phyloP scores from a whole-genome alignment of 2,888 invertebrate species.

The Mechanitis messenoides region DNA sequence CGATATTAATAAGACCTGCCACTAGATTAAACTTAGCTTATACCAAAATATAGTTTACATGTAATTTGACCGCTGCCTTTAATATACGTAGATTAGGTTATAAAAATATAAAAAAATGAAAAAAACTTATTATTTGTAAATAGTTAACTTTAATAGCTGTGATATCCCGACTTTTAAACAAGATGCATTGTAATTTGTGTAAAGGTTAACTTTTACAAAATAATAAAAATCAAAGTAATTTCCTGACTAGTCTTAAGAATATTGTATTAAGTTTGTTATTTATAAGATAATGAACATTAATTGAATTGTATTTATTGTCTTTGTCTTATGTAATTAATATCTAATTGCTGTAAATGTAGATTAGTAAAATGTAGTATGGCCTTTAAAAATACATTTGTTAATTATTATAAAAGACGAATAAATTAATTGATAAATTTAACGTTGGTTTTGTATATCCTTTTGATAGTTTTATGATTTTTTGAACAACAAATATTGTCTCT shows the following conservation, averaged over 20 bases:
- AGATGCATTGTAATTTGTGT: conserved; percentile 29
- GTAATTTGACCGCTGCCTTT: conserved; percentile 21
- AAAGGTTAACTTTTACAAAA: conserved; percentile 34
- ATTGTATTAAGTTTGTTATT: conserved; percentile 38
- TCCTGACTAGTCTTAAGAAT: conserved; percentile 67
- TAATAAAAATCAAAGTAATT: conserved; percentile 35
- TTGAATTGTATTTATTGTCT: conserved; percentile 47
- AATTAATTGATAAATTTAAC: conserved; percentile 28
- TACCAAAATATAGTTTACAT: conserved; percentile 65
- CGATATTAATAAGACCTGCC: conserved; percentile 51
- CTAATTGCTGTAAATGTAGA: conserved; percentile 31
- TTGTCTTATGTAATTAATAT: conserved; percentile 44
- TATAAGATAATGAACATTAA: conserved; percentile 45
- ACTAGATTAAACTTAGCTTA: conserved; percentile 70
- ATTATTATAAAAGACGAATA: conserved; percentile 44
- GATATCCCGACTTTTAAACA: conserved; percentile 59
- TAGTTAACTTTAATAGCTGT: conserved; percentile 69
- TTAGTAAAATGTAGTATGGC: conserved; percentile 45
- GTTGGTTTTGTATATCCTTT: conserved; percentile 4
- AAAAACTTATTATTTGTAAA: conserved; percentile 45
- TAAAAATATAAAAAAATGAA: conserved; percentile 21
- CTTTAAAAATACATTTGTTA: conserved; percentile 53
- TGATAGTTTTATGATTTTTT: not conserved
- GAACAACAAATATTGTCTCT: not conserved
- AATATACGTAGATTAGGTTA: conserved; percentile 18